Evolutionary conservation across 2,113 vertebrate genomes (phyloP), one percentile per base, ranked within the genome.

Genomic region (Campylomormyrus tamandua): DNA sequence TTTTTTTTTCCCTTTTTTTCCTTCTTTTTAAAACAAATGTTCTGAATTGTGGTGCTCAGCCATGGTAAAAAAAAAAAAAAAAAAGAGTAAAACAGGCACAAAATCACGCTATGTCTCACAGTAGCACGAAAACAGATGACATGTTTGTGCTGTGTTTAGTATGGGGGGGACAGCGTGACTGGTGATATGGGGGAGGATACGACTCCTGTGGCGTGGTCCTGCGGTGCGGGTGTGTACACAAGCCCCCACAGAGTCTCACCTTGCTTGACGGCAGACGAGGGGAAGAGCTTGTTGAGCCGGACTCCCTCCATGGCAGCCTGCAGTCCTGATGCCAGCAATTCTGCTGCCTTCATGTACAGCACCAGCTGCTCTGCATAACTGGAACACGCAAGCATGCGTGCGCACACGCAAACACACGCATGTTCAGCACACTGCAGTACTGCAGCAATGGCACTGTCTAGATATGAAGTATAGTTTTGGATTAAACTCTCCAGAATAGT

Each of bases 351-450:
- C 95, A 99, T 96, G 93, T 98, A 98, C 56, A 99, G 93, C 90
- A 99, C 97, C 42, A 99, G 95, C 94, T 99, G 98, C 92, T 99
- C 98, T 0, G 98, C 97, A 0, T 96, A 97, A 94, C 98, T 99
- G 93, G 0, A 91, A 92, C 0, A 94, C 90, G 85, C 48, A 91
- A 83, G 92, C 24, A 92, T 5, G 89, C 0, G 89, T 83, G 90
- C 24, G 35, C 52, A 13, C 39, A 87, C 13, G 89, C n/a, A 17
- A 39, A 90, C 13, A 89, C 19, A 90, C 21, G 17, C 31, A 3
- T 3, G 4, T 31, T 62, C 70, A n/a, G 1, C 15, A 50, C 42
- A 45, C 24, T 35, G 7, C 42, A 6, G 3, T n/a, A 45, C 84
- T 27, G 21, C 8, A 62, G 53, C 17, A 52, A 66, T 39, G 42